Conservation (phyloP, 2,113 vertebrate species). For the Neopipo cinnamomea region DNA sequence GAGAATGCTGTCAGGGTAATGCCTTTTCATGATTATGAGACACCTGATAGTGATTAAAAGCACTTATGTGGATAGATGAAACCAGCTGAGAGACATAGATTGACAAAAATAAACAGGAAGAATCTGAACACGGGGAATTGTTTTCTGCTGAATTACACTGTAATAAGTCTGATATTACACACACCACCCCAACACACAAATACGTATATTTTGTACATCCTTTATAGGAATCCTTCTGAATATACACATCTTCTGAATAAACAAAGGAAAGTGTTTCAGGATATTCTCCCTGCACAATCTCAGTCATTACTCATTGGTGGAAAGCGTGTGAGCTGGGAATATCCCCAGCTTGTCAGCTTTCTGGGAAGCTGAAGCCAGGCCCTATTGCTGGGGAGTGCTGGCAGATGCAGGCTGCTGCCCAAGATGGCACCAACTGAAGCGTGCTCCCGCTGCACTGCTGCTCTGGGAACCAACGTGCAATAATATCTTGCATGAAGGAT, state of each 20-base stretch:
- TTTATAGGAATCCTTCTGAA: background rate
- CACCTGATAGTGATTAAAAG: background rate
- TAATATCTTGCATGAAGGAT: background rate
- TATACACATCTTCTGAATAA: background rate
- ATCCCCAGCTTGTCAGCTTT: background rate
- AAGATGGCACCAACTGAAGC: fast-evolving
- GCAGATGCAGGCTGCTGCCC: background rate
- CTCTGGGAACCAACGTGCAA: background rate
- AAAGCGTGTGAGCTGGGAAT: background rate
- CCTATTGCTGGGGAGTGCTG: fast-evolving
- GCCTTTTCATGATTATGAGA: background rate
- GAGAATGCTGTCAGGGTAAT: background rate
- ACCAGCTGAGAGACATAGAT: background rate
- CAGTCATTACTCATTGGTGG: background rate
- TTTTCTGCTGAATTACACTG: background rate
- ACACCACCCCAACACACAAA: background rate
- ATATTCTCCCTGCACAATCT: background rate
- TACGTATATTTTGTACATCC: background rate
- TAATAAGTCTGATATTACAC: background rate
- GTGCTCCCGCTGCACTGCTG: background rate
- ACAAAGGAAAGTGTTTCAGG: background rate
- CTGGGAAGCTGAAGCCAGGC: background rate
- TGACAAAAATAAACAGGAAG: background rate
- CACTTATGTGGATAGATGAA: background rate
- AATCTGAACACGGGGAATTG: background rate